Conservation (phyloP, 2,888 invertebrate species). For the Bruchidius siliquastri region DNA sequence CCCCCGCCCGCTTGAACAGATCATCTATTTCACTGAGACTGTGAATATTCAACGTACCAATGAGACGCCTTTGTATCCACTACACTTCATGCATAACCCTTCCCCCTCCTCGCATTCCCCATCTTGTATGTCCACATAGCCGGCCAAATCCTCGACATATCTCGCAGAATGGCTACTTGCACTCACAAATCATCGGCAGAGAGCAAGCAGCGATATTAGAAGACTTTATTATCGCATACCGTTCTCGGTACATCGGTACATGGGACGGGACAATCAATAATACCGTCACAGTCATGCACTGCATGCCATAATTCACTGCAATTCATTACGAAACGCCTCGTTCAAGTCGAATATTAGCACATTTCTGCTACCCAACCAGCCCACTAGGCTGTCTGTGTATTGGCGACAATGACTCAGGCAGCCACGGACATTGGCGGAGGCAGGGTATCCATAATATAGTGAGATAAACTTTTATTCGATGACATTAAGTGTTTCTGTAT, state of each 20-base stretch:
- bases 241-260: slow-evolving; percentile 7
- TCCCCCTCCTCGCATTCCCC: no score
- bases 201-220: slow-evolving; percentile 11
- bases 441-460: not conserved
- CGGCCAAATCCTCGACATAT: not conserved
- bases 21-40: no score
- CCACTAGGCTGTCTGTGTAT: slow-evolving; percentile 1
- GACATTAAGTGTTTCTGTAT: no score
- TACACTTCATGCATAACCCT: no score
- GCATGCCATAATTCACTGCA: slow-evolving; percentile 29
- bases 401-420: slow-evolving; percentile 20
- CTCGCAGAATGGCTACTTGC: slow-evolving; percentile 3
- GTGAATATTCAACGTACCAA: no score
- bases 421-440: not conserved
- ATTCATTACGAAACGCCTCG: slow-evolving; percentile 27
- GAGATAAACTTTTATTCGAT: no score
- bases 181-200: slow-evolving; percentile 13
- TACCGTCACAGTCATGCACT: slow-evolving; percentile 17
- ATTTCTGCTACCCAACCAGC: slow-evolving; percentile 13
- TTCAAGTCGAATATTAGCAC: slow-evolving; percentile 23
- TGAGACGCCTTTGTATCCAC: no score
- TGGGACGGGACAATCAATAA: slow-evolving; percentile 11
- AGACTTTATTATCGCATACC: slow-evolving; percentile 15
- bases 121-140: no score
- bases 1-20: no score